These are phyloP conservation scores for Sphaerophoria rueppellii DNA, from an alignment of 2,888 invertebrate genomes.

Conservation along the genomic window DNA sequence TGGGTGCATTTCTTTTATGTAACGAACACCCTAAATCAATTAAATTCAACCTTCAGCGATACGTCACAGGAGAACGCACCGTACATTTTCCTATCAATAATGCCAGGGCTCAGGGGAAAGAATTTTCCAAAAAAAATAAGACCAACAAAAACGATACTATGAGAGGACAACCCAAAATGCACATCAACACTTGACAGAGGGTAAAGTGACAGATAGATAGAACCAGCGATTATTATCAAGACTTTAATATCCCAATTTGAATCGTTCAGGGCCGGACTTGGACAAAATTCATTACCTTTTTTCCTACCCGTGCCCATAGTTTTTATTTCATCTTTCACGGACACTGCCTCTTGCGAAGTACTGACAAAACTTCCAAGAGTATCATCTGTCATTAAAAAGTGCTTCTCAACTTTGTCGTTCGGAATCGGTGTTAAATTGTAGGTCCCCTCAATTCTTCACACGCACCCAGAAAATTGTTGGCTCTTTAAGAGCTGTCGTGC, in stretches of 20 bases:
- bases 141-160: background rate
- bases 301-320: too few relatives aligned
- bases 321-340: too few relatives aligned
- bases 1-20: conserved; percentile 18
- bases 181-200: conserved; percentile 52
- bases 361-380: too few relatives aligned
- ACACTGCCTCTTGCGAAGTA: too few relatives aligned
- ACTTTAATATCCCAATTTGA: conserved; percentile 58
- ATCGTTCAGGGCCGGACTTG: conserved; percentile 3
- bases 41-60: conserved; percentile 63
- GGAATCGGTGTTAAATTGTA: too few relatives aligned
- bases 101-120: conserved; percentile 24
- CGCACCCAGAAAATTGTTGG: too few relatives aligned
- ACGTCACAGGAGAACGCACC: conserved; percentile 44
- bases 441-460: too few relatives aligned
- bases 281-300: background rate
- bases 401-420: too few relatives aligned
- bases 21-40: conserved; percentile 64
- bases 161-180: conserved; percentile 50
- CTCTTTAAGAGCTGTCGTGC: too few relatives aligned
- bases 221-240: conserved; percentile 38
- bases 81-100: conserved; percentile 33
- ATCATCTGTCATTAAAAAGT: too few relatives aligned
- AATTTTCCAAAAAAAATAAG: conserved; percentile 14
- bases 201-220: conserved; percentile 10